Evolutionary conservation across 2,113 vertebrate species (phyloP).

Genomic region (Hippocampus abdominalis): DNA sequence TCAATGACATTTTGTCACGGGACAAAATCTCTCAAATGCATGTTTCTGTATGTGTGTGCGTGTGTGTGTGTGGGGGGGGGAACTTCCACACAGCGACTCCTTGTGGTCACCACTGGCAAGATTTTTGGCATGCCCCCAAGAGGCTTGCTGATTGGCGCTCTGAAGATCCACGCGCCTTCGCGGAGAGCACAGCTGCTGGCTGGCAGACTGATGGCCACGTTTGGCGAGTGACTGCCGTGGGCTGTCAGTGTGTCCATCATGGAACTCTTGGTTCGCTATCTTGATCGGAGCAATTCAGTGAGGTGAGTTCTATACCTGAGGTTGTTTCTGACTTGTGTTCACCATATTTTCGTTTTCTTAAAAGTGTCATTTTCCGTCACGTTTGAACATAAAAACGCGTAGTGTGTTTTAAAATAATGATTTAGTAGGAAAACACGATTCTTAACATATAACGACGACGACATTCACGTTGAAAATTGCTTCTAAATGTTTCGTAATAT

Average conservation of each 20-base stretch:
- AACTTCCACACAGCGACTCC: background rate
- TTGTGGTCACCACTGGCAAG: background rate
- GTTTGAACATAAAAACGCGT: background rate
- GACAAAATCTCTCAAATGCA: too few species aligned
- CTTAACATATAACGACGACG: background rate
- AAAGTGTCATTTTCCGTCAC: background rate
- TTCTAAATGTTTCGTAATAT: slow-evolving; percentile 5
- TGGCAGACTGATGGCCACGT: background rate
- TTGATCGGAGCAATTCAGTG: slow-evolving; percentile 52
- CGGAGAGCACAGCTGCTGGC: background rate
- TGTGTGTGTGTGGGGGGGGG: too few species aligned
- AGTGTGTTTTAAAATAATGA: background rate
- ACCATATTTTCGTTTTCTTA: background rate
- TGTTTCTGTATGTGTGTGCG: background rate
- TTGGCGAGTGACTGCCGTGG: background rate
- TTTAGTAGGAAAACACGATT: background rate
- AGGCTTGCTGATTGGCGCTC: background rate
- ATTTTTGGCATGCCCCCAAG: background rate
- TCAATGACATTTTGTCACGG: too few species aligned
- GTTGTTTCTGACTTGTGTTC: background rate
- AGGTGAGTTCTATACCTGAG: slow-evolving; percentile 34
- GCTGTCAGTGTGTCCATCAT: slow-evolving; percentile 23
- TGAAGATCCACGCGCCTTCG: background rate
- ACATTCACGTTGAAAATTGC: background rate
- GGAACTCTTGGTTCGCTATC: slow-evolving; percentile 63